phyloP scores from a whole-genome alignment of 1,140 invertebrate genomes.

The Tenebrio molitor region DNA sequence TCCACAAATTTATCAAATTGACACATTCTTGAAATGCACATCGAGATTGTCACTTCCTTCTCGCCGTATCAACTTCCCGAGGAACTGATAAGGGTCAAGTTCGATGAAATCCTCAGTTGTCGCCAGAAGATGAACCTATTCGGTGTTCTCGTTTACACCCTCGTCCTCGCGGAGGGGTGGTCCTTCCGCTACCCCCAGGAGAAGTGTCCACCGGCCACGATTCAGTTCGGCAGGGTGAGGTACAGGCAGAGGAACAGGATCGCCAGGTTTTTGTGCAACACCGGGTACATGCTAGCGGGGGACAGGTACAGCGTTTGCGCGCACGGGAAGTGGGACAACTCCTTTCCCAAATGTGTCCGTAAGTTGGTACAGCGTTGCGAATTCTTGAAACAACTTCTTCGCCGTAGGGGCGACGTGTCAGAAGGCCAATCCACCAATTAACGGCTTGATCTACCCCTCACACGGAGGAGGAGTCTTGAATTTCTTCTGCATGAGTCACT shows the following conservation, averaged over 20 bases:
- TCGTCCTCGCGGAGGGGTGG: background rate
- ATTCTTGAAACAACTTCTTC: conserved; percentile 22
- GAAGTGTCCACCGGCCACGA: background rate
- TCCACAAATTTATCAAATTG: background rate
- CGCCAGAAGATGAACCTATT: conserved; percentile 3
- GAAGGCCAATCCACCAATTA: conserved; percentile 61
- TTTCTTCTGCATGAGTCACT: conserved; percentile 76
- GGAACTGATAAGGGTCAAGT: conserved; percentile 45
- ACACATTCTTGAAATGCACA: conserved; percentile 23
- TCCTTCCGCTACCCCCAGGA: background rate
- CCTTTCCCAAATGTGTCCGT: conserved; percentile 63
- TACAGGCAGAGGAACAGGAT: conserved; percentile 56
- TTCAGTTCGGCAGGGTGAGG: conserved; percentile 50
- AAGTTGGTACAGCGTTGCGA: conserved; percentile 52
- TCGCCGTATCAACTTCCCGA: conserved; percentile 35
- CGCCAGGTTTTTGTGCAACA: conserved; percentile 59
- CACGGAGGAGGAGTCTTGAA: conserved; percentile 71
- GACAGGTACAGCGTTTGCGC: conserved; percentile 60
- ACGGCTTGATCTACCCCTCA: conserved; percentile 69
- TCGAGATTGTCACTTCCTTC: conserved; percentile 20
- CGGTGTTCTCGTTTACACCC: background rate
- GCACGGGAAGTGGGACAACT: conserved; percentile 58
- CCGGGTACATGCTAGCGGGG: conserved; percentile 60
- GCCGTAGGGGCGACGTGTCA: conserved; percentile 49
- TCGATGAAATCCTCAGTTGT: conserved; percentile 4